Evolutionary conservation across 92 coral and sea anemone species (phyloP), one percentile per base, ranked within the genome.

Genomic region (Scolanthus callimorphus): DNA sequence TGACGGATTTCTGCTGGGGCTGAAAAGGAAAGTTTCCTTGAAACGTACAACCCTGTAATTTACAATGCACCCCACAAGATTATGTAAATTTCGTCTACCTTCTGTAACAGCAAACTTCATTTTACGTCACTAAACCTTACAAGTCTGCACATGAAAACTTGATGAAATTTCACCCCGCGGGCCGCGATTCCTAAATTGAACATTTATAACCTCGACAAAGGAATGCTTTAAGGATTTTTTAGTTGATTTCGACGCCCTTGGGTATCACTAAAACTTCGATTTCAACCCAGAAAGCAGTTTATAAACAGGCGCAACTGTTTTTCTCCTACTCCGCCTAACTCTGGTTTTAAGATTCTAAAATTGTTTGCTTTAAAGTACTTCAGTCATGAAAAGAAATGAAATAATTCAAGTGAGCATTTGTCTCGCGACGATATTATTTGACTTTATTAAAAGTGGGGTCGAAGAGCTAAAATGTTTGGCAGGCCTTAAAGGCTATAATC

Each of bases 271-370:
- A 2, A 62, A 62, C 50, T 38, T 71, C 61, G 77, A 80, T 80
- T 67, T 66, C 56, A 58, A 60, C 78, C 53, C 60, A 62, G 62
- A 63, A 56, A 52, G 57, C 66, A 66, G 62, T 66, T 67, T 58
- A 77, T 65, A 80, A 80, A 80, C 74, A 62, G 29, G 6, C 49
- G 62, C 74, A n/a, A 54, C 74, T 73, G 67, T 71, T 64, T 64
- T 71, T 64, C 65, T 29, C 46, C 19, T 27, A 46, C 11, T 21
- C 52, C 11, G 23, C 17, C 52, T 46, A 46, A 46, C 52, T 46
- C 52, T 46, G 52, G 22, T 21, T 9, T 46, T 46, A 6, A 15
- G 9, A 6, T 34, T 34, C 9, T 6, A 34, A 34, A 34, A 34
- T 20, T 46, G 52, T 46, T 46, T 46, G 22, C 52, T 46, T 4